A percentile compares a stretch with the other conserved stretches of the same genome.
Evolutionary conservation across 2,888 invertebrate genomes (phyloP).

Genomic region (Stomorhina lunata): DNA sequence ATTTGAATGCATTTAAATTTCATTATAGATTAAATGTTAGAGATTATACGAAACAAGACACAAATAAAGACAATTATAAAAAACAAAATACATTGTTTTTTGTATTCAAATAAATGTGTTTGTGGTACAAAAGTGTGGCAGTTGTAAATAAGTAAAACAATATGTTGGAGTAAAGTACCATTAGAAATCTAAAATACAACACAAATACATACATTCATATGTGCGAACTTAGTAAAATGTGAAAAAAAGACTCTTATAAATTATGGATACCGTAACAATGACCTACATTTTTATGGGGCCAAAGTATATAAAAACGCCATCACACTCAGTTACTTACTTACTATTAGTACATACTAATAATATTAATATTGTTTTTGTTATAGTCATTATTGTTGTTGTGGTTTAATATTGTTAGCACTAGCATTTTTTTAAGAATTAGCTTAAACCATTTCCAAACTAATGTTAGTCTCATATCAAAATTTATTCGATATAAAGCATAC

Average conservation of each 20-base stretch:
- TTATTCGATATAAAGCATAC: too few species aligned
- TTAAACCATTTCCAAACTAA: slow-evolving; percentile 34
- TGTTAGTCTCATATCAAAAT: neutral
- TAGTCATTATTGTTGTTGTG: neutral
- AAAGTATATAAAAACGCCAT: slow-evolving; percentile 60
- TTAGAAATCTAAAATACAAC: slow-evolving; percentile 17
- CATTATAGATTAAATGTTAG: slow-evolving; percentile 54
- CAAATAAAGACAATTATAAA: neutral
- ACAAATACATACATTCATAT: neutral
- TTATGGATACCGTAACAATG: slow-evolving; percentile 65
- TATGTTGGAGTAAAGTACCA: slow-evolving; percentile 37
- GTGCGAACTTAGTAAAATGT: neutral
- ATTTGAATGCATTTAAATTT: slow-evolving; percentile 59
- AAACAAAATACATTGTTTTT: slow-evolving; percentile 15
- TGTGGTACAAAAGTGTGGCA: slow-evolving; percentile 26
- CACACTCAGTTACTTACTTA: slow-evolving; percentile 26
- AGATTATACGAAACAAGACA: slow-evolving; percentile 51
- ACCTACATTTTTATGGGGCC: slow-evolving; percentile 65
- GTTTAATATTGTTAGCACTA: slow-evolving; percentile 7
- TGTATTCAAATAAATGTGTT: slow-evolving; percentile 3
- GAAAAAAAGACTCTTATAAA: slow-evolving; percentile 47
- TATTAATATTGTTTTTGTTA: slow-evolving; percentile 7
- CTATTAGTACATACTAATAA: slow-evolving; percentile 1
- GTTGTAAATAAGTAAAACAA: slow-evolving; percentile 26
- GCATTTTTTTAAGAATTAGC: slow-evolving; percentile 1